These are phyloP conservation scores for Pseudochromis fuscus DNA, from an alignment of 2,797 vertebrate genomes.

Conservation along the genomic window DNA sequence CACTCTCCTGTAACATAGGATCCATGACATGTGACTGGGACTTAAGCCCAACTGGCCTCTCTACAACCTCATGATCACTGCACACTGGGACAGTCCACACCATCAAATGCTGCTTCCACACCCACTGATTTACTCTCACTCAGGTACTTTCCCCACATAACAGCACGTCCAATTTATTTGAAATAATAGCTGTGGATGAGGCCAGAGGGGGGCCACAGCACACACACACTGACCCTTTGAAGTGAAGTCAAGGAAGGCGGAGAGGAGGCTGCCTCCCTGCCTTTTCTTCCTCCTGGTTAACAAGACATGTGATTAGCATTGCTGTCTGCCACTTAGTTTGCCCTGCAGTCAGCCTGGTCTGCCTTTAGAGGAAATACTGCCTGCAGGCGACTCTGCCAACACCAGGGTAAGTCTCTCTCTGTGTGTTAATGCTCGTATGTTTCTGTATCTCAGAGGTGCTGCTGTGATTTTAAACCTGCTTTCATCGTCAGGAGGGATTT, in stretches of 20 bases:
- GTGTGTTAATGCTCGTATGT: neutral
- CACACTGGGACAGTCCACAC: neutral
- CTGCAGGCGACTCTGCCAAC: constrained; percentile 43
- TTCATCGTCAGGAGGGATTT: neutral
- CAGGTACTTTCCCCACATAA: neutral
- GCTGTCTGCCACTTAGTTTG: constrained; percentile 66
- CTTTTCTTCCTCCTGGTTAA: constrained; percentile 72
- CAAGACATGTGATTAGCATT: constrained; percentile 80
- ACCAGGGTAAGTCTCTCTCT: constrained; percentile 56
- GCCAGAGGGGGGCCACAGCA: neutral
- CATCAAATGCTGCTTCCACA: neutral
- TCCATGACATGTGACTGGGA: constrained; percentile 47
- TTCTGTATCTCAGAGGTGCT: neutral
- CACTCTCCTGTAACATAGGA: constrained; percentile 6
- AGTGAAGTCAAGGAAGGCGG: constrained; percentile 52
- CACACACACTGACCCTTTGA: constrained; percentile 41
- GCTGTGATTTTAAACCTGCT: neutral
- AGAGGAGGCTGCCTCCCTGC: constrained; percentile 54
- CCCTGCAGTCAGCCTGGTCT: constrained; percentile 63
- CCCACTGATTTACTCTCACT: neutral
- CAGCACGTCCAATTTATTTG: neutral
- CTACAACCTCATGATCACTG: constrained; percentile 39
- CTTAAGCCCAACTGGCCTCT: constrained; percentile 30
- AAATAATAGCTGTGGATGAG: neutral
- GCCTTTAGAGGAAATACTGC: constrained; percentile 54